Conservation (phyloP, 2,888 invertebrate genomes). For the Eurytoma adleriae region DNA sequence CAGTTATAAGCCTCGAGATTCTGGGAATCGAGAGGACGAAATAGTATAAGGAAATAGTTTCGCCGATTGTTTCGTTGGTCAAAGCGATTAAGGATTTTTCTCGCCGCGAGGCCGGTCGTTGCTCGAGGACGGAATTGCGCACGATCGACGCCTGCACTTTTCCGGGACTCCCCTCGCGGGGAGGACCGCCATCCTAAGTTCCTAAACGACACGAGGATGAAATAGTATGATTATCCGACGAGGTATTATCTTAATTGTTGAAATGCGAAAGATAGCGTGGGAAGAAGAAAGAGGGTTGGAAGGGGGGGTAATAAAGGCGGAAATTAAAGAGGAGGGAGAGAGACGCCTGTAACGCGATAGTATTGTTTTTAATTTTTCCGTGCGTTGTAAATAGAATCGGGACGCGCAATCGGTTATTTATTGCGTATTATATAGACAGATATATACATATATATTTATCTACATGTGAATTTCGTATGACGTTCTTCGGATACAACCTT, state of each 20-base stretch:
- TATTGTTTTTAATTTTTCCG: conserved; percentile 67
- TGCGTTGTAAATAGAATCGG: conserved; percentile 70
- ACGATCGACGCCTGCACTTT: conserved; percentile 60
- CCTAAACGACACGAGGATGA: conserved; percentile 70
- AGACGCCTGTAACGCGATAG: conserved; percentile 62
- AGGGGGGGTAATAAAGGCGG: conserved; percentile 14
- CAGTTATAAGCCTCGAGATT: conserved; percentile 17
- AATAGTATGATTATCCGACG: conserved; percentile 64
- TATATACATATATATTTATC: conserved; percentile 69
- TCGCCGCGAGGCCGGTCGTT: neutral
- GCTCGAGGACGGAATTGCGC: conserved; percentile 1
- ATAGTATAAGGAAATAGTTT: conserved; percentile 28
- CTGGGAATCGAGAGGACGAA: neutral
- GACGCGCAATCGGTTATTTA: conserved; percentile 72
- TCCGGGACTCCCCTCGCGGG: conserved; percentile 63
- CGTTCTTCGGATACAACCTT: conserved; percentile 72
- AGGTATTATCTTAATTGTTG: conserved; percentile 66
- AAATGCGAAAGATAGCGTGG: conserved; percentile 45
- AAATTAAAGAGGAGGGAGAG: conserved; percentile 29
- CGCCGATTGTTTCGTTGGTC: conserved; percentile 36
- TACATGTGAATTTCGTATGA: conserved; percentile 69
- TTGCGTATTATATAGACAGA: conserved; percentile 68
- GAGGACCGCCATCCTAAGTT: conserved; percentile 72
- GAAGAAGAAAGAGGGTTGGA: conserved; percentile 30
- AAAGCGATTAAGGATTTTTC: conserved; percentile 7